These are phyloP conservation scores for Cotesia chilonis DNA, from an alignment of 1,140 invertebrate species.

Conservation along the genomic window DNA sequence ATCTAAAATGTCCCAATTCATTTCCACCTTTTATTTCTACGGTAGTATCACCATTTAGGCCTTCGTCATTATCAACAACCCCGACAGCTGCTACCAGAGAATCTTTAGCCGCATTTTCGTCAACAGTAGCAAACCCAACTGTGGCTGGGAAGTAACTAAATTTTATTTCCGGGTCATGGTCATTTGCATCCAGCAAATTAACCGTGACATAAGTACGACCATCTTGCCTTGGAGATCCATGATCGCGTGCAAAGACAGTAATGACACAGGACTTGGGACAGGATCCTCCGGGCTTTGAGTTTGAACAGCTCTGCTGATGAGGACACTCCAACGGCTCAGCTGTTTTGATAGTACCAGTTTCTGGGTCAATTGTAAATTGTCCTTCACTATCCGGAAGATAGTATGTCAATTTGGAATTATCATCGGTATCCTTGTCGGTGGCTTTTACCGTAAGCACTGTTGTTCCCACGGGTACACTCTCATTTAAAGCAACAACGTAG, in stretches of 20 bases:
- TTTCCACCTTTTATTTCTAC: conserved; percentile 88
- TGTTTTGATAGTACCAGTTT: conserved; percentile 86
- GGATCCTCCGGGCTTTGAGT: conserved; percentile 63
- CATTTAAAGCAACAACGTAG: conserved; percentile 90
- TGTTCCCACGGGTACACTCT: conserved; percentile 88
- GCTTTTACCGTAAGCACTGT: conserved; percentile 89
- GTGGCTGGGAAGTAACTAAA: conserved; percentile 89
- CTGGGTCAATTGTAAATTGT: conserved; percentile 88
- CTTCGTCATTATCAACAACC: conserved; percentile 90
- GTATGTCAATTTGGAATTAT: conserved; percentile 92
- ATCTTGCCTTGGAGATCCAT: conserved; percentile 88
- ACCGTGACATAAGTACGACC: conserved; percentile 95
- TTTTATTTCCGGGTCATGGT: conserved; percentile 91
- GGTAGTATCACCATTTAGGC: conserved; percentile 86
- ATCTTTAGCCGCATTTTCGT: conserved; percentile 90
- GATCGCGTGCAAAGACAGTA: conserved; percentile 91
- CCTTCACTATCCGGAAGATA: conserved; percentile 84
- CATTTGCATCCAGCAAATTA: conserved; percentile 91
- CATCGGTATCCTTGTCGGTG: conserved; percentile 89
- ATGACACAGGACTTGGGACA: conserved; percentile 93
- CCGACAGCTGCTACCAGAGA: conserved; percentile 93
- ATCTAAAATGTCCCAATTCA: conserved; percentile 87
- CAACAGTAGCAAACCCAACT: conserved; percentile 86
- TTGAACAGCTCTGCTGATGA: conserved; percentile 73
- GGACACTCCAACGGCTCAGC: conserved; percentile 82